phyloP scores from a whole-genome alignment of 2,113 vertebrate genomes.

The Hepsetus odoe region DNA sequence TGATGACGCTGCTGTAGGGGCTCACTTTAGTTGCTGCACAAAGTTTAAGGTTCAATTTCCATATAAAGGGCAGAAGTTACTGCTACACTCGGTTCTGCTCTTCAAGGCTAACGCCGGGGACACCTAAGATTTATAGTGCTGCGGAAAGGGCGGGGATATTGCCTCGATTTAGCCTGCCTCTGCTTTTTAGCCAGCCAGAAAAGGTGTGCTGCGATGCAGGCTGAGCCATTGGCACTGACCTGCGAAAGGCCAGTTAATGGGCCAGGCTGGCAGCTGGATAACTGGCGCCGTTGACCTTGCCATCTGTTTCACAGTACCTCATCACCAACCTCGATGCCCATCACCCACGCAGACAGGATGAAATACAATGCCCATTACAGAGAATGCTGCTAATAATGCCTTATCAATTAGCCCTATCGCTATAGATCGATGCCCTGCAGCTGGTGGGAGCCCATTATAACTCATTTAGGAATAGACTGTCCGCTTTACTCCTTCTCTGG shows the following conservation, averaged over 20 bases:
- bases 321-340: constrained; percentile 62
- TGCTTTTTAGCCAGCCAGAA: not conserved
- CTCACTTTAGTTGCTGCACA: not conserved
- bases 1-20: not conserved
- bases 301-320: constrained; percentile 73
- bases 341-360: constrained; percentile 72
- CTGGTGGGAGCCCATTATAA: constrained; percentile 73
- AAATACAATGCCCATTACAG: constrained; percentile 78
- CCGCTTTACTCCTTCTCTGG: constrained; percentile 67
- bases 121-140: not conserved
- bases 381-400: constrained; percentile 75
- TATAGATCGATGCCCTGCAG: constrained; percentile 79
- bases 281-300: constrained; percentile 75
- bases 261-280: constrained; percentile 71
- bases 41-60: constrained; percentile 10
- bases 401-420: constrained; percentile 81
- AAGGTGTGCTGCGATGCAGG: constrained; percentile 5
- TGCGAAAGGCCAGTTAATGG: constrained; percentile 62
- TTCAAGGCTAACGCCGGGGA: not conserved
- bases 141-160: not conserved
- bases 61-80: not conserved
- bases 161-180: not conserved
- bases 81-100: not conserved
- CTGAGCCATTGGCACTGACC: constrained; percentile 51
- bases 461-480: constrained; percentile 69